Conservation (phyloP, 2,888 invertebrate genomes). For the Craniophora ligustri region DNA sequence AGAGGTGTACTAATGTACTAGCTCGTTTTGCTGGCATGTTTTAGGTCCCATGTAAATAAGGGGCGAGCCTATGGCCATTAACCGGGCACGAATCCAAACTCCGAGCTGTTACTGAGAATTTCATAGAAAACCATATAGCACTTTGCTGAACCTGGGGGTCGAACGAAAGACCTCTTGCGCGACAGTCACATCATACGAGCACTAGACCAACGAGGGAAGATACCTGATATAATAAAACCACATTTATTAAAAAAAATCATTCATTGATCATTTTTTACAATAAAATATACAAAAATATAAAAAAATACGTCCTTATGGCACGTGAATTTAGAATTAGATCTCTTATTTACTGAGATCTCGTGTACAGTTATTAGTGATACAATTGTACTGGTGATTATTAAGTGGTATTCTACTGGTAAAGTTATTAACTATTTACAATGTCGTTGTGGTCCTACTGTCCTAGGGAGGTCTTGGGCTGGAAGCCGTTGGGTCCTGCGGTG, state of each 20-base stretch:
- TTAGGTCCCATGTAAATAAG: no score
- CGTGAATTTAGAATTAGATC: slow-evolving; percentile 71
- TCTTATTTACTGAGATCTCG: slow-evolving; percentile 68
- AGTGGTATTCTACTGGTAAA: slow-evolving; percentile 32
- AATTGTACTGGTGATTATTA: slow-evolving; percentile 31
- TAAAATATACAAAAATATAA: slow-evolving; percentile 74
- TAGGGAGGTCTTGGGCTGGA: slow-evolving; percentile 87
- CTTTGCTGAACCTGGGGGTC: no score
- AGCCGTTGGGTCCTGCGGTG: slow-evolving; percentile 90
- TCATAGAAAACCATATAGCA: no score
- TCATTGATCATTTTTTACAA: slow-evolving; percentile 45
- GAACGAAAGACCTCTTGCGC: no score
- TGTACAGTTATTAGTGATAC: slow-evolving; percentile 42
- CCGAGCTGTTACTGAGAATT: no score
- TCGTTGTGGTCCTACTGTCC: slow-evolving; percentile 69
- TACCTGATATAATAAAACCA: neutral
- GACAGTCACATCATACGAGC: no score
- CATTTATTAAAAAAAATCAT: slow-evolving; percentile 35
- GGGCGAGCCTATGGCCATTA: no score
- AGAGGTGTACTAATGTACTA: no score
- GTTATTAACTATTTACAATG: slow-evolving; percentile 61
- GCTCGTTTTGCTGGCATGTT: no score
- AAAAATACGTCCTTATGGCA: slow-evolving; percentile 77
- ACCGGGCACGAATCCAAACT: no score
- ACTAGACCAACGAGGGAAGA: no score